phyloP scores from a whole-genome alignment of 2,113 vertebrate species.

The Bambusicola thoracicus region DNA sequence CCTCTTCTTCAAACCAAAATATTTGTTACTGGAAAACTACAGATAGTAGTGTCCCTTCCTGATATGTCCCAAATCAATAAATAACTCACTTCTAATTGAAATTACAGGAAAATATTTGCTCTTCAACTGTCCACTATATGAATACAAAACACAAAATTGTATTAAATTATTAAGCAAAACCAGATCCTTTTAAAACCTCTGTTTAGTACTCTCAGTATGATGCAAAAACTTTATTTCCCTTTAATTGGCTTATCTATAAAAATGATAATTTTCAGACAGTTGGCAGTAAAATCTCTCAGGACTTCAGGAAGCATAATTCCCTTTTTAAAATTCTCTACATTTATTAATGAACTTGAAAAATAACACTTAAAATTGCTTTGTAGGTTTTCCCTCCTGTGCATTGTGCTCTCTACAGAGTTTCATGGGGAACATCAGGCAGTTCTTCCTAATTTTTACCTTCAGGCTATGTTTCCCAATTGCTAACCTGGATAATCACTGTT shows the following conservation, averaged over 20 bases:
- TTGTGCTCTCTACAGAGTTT: constrained; percentile 42
- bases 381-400: constrained; percentile 41
- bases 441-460: constrained; percentile 45
- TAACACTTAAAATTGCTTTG: constrained; percentile 38
- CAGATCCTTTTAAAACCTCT: constrained; percentile 47
- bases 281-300: constrained; percentile 63
- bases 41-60: not conserved
- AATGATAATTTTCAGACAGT: constrained; percentile 72
- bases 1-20: not conserved
- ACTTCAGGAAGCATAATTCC: constrained; percentile 64
- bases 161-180: constrained; percentile 67
- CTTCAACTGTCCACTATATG: constrained; percentile 4
- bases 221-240: constrained; percentile 52
- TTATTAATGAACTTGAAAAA: constrained; percentile 73
- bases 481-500: constrained; percentile 33
- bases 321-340: constrained; percentile 68
- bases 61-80: constrained; percentile 1
- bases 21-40: not conserved
- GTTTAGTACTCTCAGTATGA: constrained; percentile 56
- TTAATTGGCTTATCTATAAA: constrained; percentile 74
- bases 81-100: constrained; percentile 33
- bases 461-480: constrained; percentile 12
- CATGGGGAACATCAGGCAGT: constrained; percentile 15
- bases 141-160: constrained; percentile 34
- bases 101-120: constrained; percentile 6